Percentiles rank a stretch among this genome's conserved stretches.
These are phyloP conservation scores for Palaemon carinicauda DNA, from an alignment of 1,140 invertebrate genomes.

Conservation along the genomic window DNA sequence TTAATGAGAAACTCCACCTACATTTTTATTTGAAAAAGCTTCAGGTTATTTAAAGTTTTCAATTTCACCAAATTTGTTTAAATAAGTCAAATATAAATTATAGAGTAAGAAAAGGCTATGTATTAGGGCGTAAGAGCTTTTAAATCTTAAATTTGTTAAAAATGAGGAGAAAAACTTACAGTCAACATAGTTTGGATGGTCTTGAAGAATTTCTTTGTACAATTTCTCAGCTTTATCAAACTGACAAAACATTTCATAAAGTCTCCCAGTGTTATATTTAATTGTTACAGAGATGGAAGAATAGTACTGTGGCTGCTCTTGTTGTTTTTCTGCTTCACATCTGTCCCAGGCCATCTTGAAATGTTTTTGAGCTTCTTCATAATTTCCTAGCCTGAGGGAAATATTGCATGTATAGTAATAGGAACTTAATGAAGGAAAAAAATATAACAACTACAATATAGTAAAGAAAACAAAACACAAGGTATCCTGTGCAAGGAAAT, in stretches of 20 bases:
- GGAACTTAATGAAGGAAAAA: no score
- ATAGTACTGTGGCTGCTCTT: slow-evolving; percentile 87
- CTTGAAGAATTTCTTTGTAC: slow-evolving; percentile 95
- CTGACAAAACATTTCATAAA: slow-evolving; percentile 91
- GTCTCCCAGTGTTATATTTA: slow-evolving; percentile 93
- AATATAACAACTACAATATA: no score
- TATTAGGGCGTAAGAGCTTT: not conserved
- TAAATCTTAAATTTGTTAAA: slow-evolving; percentile 27
- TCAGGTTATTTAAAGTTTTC: no score
- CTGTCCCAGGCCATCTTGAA: slow-evolving; percentile 86
- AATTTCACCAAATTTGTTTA: no score
- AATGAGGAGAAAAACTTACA: slow-evolving; percentile 75
- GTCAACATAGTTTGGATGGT: slow-evolving; percentile 99
- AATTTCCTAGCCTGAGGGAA: slow-evolving; percentile 75
- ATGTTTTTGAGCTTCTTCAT: slow-evolving; percentile 84
- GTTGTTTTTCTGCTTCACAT: slow-evolving; percentile 76
- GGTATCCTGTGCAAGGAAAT: no score
- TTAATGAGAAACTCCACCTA: no score
- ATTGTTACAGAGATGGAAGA: slow-evolving; percentile 96
- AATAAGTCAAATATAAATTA: no score
- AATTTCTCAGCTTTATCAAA: slow-evolving; percentile 96
- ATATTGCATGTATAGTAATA: slow-evolving; percentile 28
- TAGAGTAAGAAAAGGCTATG: no score
- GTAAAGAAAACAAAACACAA: not conserved
- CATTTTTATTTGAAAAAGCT: not conserved